These are phyloP conservation scores for Gasterosteus aculeatus DNA, from an alignment of 2,113 vertebrate genomes.

Conservation along the genomic window DNA sequence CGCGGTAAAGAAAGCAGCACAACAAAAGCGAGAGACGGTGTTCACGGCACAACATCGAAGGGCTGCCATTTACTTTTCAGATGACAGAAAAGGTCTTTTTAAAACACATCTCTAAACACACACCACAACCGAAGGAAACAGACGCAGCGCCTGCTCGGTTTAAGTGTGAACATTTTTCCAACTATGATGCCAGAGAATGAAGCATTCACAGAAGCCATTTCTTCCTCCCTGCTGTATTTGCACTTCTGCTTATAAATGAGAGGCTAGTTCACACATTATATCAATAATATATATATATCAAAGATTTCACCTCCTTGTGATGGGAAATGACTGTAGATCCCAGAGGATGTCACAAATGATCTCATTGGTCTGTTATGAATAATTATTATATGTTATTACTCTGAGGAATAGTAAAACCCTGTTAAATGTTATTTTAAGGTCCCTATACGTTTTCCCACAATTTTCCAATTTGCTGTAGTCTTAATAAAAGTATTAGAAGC, in stretches of 20 bases:
- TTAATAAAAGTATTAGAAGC: background rate
- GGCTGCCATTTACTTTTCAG: background rate
- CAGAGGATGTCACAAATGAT: background rate
- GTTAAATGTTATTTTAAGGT: background rate
- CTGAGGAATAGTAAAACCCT: background rate
- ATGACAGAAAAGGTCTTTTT: slow-evolving; percentile 11
- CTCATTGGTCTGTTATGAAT: too few relatives aligned
- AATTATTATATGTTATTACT: background rate
- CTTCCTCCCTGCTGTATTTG: slow-evolving; percentile 7
- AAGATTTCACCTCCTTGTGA: slow-evolving; percentile 1
- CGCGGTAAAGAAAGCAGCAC: background rate
- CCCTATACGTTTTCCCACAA: background rate
- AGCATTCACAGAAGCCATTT: slow-evolving; percentile 6
- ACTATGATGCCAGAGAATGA: slow-evolving; percentile 17
- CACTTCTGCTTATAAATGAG: background rate
- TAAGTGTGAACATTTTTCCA: slow-evolving; percentile 29
- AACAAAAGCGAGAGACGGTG: background rate
- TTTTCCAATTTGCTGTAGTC: background rate
- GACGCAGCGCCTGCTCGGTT: background rate
- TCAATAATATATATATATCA: background rate
- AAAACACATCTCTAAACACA: background rate
- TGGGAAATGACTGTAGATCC: background rate
- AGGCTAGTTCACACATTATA: background rate
- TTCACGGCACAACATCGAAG: background rate
- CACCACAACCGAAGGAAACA: background rate